A percentile compares a stretch with the other conserved stretches of the same genome.
Evolutionary conservation across 2,888 invertebrate species (phyloP).

Genomic region (Craniophora ligustri): DNA sequence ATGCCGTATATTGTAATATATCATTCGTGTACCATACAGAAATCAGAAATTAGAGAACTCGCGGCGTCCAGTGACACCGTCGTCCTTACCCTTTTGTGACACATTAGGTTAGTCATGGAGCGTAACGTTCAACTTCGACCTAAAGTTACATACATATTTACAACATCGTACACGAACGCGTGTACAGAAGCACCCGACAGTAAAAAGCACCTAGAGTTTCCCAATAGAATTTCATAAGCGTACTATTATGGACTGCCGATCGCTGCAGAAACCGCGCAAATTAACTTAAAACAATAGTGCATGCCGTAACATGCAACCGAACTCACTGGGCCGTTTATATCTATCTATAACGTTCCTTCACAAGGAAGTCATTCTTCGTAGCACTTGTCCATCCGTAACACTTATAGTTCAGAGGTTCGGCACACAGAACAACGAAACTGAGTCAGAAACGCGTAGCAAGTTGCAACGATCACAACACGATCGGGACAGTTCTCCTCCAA

Average conservation of each 20-base stretch:
- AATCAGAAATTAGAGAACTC: slow-evolving; percentile 28
- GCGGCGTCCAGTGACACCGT: slow-evolving; percentile 32
- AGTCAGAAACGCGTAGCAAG: slow-evolving; percentile 60
- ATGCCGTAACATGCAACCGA: slow-evolving; percentile 60
- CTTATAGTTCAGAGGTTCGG: slow-evolving; percentile 46
- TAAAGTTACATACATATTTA: slow-evolving; percentile 85
- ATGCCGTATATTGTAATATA: slow-evolving; percentile 50
- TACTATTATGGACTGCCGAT: slow-evolving; percentile 75
- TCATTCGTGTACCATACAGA: slow-evolving; percentile 50
- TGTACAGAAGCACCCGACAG: slow-evolving; percentile 88
- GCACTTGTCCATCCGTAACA: slow-evolving; percentile 45
- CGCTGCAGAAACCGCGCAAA: slow-evolving; percentile 71
- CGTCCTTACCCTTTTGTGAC: slow-evolving; percentile 72
- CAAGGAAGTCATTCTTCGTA: slow-evolving; percentile 35
- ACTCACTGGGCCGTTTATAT: slow-evolving; percentile 71
- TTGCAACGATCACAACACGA: slow-evolving; percentile 73
- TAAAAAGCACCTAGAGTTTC: slow-evolving; percentile 88
- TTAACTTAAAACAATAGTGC: slow-evolving; percentile 60
- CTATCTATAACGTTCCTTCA: slow-evolving; percentile 48
- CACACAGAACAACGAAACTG: slow-evolving; percentile 54
- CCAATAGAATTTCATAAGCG: slow-evolving; percentile 85
- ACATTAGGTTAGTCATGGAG: slow-evolving; percentile 77
- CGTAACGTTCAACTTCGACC: slow-evolving; percentile 74
- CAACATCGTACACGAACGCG: slow-evolving; percentile 83
- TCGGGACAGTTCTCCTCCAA: slow-evolving; percentile 57